Conservation (phyloP, 1,140 invertebrate genomes). For the Paracyclopina nana region DNA sequence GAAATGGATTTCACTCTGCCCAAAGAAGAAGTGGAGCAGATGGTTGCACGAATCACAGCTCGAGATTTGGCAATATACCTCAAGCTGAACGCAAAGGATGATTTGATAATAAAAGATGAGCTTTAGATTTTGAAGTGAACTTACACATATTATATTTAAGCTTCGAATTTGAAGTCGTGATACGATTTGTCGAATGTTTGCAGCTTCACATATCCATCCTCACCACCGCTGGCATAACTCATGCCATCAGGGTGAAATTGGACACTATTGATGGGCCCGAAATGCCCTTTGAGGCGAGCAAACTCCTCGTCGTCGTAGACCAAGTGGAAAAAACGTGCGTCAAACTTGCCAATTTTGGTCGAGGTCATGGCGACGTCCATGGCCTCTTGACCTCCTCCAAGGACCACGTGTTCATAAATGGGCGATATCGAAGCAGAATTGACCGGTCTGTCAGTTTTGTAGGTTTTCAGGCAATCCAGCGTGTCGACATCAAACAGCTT, state of each 20-base stretch:
- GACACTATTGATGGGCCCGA: constrained; percentile 96
- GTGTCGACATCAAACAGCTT: constrained; percentile 77
- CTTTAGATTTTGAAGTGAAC: too few relatives aligned
- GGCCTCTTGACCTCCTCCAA: constrained; percentile 94
- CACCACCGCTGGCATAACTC: constrained; percentile 87
- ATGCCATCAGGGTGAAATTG: constrained; percentile 96
- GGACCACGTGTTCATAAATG: constrained; percentile 73
- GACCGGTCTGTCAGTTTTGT: constrained; percentile 85
- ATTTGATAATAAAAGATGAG: too few relatives aligned
- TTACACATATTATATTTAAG: neutral
- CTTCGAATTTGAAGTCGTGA: neutral
- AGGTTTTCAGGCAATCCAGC: constrained; percentile 68
- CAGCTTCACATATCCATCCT: constrained; percentile 93
- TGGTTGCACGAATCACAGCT: too few relatives aligned
- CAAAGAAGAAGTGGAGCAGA: too few relatives aligned
- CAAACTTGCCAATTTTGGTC: constrained; percentile 86
- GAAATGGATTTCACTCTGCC: too few relatives aligned
- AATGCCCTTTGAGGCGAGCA: constrained; percentile 92
- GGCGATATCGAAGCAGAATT: constrained; percentile 93
- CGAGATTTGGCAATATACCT: too few relatives aligned
- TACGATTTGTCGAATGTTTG: constrained; percentile 30
- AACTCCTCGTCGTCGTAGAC: constrained; percentile 99
- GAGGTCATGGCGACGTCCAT: constrained; percentile 98
- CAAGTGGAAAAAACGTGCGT: constrained; percentile 91
- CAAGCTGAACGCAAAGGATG: too few relatives aligned